These are phyloP conservation scores for Solenodon paradoxus DNA, from an alignment of 2,113 vertebrate species.

Conservation along the genomic window DNA sequence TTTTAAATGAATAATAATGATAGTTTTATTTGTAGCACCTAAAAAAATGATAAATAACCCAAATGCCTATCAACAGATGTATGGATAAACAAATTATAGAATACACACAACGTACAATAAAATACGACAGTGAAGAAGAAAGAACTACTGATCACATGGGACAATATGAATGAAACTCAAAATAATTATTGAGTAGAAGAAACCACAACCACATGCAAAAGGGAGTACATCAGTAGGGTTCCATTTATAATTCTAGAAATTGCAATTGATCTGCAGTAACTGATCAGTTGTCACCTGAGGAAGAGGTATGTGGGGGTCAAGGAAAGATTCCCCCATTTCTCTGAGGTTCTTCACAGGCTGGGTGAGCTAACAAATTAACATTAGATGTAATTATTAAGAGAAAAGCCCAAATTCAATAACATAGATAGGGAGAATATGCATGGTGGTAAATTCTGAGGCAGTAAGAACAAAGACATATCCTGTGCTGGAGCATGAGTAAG, in stretches of 20 bases:
- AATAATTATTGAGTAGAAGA: neutral
- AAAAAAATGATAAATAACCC: neutral
- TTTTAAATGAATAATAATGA: neutral
- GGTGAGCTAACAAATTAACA: too few relatives aligned
- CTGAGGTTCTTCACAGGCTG: too few relatives aligned
- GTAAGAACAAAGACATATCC: too few relatives aligned
- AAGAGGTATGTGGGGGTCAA: too few relatives aligned
- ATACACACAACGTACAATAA: neutral
- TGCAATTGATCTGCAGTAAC: neutral
- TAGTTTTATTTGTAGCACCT: neutral
- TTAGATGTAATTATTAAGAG: too few relatives aligned
- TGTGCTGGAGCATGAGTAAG: too few relatives aligned
- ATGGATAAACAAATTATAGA: neutral
- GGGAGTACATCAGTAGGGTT: neutral
- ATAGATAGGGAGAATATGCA: too few relatives aligned
- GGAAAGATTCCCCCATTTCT: too few relatives aligned
- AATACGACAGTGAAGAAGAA: neutral
- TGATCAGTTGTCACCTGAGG: neutral
- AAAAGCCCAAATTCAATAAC: too few relatives aligned
- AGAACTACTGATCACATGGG: neutral
- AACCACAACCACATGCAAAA: neutral
- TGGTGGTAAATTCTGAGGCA: too few relatives aligned
- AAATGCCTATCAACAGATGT: neutral
- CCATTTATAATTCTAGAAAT: neutral
- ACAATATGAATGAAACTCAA: neutral